Conservation (phyloP, 2,113 vertebrate genomes). For the Macroglossus sobrinus region DNA sequence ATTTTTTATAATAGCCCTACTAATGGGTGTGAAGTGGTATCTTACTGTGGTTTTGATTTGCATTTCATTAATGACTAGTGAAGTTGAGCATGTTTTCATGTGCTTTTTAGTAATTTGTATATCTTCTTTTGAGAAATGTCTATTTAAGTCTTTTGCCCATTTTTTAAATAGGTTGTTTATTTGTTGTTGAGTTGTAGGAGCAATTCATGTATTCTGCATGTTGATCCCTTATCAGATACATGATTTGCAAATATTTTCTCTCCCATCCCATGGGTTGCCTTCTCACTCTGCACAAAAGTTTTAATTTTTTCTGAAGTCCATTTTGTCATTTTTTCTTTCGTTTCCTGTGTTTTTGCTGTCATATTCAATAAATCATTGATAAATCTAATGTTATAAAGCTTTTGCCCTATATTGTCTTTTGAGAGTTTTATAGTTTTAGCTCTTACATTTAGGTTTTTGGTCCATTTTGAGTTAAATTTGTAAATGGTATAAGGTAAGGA, state of each 20-base stretch:
- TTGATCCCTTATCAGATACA: constrained; percentile 11
- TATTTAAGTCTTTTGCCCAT: background rate
- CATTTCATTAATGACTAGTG: background rate
- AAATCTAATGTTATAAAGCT: background rate
- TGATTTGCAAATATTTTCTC: constrained; percentile 41
- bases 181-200: background rate
- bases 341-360: background rate
- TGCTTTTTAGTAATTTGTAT: constrained; percentile 20
- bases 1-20: background rate
- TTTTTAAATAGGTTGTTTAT: background rate
- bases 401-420: background rate
- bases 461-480: constrained; percentile 28
- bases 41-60: constrained; percentile 26
- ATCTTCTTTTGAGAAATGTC: background rate
- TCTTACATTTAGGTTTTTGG: constrained; percentile 8
- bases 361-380: background rate
- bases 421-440: background rate
- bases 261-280: background rate
- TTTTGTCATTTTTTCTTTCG: background rate
- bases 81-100: background rate
- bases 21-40: background rate
- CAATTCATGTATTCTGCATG: constrained; percentile 13
- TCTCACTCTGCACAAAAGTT: constrained; percentile 17
- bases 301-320: constrained; percentile 20
- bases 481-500: background rate